A percentile compares a stretch with the other conserved stretches of the same genome.
Evolutionary conservation across 2,888 invertebrate species (phyloP).

Genomic region (Plebejus anna): DNA sequence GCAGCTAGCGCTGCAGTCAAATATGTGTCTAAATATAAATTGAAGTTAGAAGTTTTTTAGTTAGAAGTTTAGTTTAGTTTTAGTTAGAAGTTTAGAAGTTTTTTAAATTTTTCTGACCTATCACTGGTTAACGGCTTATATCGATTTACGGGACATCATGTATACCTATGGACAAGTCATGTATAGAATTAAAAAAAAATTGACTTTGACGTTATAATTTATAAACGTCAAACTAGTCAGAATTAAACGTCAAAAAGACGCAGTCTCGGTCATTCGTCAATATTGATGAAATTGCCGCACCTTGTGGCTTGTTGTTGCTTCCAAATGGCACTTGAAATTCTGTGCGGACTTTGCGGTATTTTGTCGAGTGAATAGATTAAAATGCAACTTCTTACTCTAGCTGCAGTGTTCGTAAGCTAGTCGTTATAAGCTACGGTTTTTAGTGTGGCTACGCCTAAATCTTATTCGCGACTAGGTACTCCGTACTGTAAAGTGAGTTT

Average conservation of each 20-base stretch:
- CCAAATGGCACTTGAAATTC: background rate
- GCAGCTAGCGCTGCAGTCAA: too few relatives aligned
- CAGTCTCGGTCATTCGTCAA: background rate
- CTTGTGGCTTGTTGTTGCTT: conserved; percentile 11
- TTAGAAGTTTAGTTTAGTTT: too few relatives aligned
- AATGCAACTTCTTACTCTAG: background rate
- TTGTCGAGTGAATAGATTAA: background rate
- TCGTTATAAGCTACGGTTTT: background rate
- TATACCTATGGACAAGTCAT: too few relatives aligned
- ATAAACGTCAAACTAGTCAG: background rate
- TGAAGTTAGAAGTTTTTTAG: too few relatives aligned
- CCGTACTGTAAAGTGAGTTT: conserved; percentile 2
- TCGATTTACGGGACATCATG: too few relatives aligned
- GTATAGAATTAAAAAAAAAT: background rate
- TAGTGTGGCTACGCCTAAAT: conserved; percentile 2
- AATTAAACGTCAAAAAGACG: background rate
- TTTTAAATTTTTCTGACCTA: too few relatives aligned
- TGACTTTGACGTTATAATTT: background rate
- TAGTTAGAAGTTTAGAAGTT: too few relatives aligned
- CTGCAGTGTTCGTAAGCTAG: background rate
- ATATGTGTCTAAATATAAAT: too few relatives aligned
- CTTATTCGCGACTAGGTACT: background rate
- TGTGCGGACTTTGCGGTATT: conserved; percentile 7
- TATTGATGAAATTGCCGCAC: conserved; percentile 22
- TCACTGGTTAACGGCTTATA: too few relatives aligned